Percentiles rank a stretch among this genome's conserved stretches.
These are phyloP conservation scores for Phaonia tiefii DNA, from an alignment of 2,888 invertebrate genomes.

Conservation along the genomic window DNA sequence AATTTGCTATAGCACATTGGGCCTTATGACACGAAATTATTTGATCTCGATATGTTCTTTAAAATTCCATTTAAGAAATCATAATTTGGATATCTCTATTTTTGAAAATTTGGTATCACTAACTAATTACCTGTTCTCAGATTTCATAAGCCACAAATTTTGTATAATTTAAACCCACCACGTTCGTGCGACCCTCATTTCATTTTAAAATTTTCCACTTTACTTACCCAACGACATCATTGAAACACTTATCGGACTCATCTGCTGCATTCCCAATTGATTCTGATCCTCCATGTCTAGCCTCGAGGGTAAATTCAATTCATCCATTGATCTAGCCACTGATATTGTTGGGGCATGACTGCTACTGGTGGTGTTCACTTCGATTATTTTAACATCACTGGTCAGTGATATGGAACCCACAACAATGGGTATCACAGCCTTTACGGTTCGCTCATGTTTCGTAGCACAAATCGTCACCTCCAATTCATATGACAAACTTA, in stretches of 20 bases:
- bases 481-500: conserved; percentile 75
- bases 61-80: too few relatives aligned
- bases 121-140: too few relatives aligned
- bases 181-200: too few relatives aligned
- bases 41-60: too few relatives aligned
- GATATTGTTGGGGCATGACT: conserved; percentile 35
- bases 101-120: too few relatives aligned
- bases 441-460: conserved; percentile 68
- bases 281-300: conserved; percentile 62
- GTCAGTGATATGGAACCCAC: conserved; percentile 69
- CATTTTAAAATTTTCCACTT: too few relatives aligned
- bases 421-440: conserved; percentile 71
- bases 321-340: conserved; percentile 57
- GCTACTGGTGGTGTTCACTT: neutral
- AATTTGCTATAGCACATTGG: too few relatives aligned
- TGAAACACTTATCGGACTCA: conserved; percentile 64
- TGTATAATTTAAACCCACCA: too few relatives aligned
- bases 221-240: conserved; percentile 71
- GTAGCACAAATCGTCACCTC: conserved; percentile 71
- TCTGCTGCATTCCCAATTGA: conserved; percentile 4
- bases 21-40: too few relatives aligned
- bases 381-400: conserved; percentile 33
- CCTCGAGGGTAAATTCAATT: conserved; percentile 61
- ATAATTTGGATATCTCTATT: too few relatives aligned
- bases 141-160: too few relatives aligned